Evolutionary conservation across 2,888 invertebrate species (phyloP).

Genomic region (Pogonocherus hispidulus): DNA sequence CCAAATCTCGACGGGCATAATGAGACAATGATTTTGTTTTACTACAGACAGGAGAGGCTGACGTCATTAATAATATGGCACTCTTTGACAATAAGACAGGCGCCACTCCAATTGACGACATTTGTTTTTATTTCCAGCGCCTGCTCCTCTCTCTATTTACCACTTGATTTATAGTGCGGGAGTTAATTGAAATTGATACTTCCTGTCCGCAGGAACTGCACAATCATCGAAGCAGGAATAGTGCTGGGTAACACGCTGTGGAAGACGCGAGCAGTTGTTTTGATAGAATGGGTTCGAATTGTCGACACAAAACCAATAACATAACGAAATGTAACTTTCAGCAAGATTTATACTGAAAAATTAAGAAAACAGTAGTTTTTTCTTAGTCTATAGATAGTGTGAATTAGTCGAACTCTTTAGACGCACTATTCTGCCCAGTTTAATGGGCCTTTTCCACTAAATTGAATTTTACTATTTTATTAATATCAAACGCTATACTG

Average conservation of each 20-base stretch:
- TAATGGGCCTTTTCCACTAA: too few relatives aligned
- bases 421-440: too few relatives aligned
- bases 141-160: conserved; percentile 66
- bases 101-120: conserved; percentile 68
- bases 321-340: too few relatives aligned
- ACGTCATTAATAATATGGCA: conserved; percentile 60
- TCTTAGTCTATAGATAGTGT: too few relatives aligned
- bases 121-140: conserved; percentile 66
- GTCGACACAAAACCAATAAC: neutral
- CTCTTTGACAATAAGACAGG: conserved; percentile 64
- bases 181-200: conserved; percentile 68
- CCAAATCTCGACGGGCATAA: conserved; percentile 44
- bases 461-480: too few relatives aligned
- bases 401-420: too few relatives aligned
- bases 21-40: conserved; percentile 52
- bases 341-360: too few relatives aligned
- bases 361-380: too few relatives aligned
- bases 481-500: too few relatives aligned
- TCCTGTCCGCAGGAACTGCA: conserved; percentile 60
- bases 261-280: neutral
- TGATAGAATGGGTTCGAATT: neutral
- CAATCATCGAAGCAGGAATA: conserved; percentile 41
- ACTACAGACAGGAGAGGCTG: conserved; percentile 56
- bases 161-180: conserved; percentile 67
- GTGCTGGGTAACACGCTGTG: neutral